Percentiles rank a stretch among this genome's conserved stretches.
phyloP scores from a whole-genome alignment of 2,113 vertebrate genomes.

The Morone chrysops region DNA sequence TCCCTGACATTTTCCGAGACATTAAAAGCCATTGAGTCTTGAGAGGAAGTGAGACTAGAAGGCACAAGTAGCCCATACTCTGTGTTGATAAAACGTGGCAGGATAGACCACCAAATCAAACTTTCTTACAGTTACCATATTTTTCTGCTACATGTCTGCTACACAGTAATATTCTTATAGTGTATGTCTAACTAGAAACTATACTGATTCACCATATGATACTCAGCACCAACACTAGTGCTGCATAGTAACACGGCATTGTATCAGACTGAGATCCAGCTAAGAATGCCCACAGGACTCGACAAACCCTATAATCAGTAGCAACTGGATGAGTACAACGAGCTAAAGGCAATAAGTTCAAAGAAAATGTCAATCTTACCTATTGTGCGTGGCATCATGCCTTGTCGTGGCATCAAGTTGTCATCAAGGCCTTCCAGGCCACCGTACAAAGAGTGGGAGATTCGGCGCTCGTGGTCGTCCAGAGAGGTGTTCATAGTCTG shows the following conservation, averaged over 20 bases:
- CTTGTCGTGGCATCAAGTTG: conserved; percentile 86
- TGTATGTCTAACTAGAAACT: not conserved
- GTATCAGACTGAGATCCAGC: not conserved
- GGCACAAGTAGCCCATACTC: not conserved
- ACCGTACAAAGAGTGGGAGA: conserved; percentile 93
- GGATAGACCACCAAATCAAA: not conserved
- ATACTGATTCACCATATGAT: not conserved
- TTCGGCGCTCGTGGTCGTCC: conserved; percentile 93
- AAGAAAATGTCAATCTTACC: conserved; percentile 82
- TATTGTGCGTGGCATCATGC: conserved; percentile 87
- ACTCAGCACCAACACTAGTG: not conserved
- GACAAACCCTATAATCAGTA: not conserved
- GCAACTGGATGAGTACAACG: not conserved
- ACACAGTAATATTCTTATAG: too few relatives aligned
- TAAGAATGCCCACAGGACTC: too few relatives aligned
- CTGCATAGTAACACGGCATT: not conserved
- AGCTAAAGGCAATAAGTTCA: not conserved
- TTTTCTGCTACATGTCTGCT: not conserved
- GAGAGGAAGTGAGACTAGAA: not conserved
- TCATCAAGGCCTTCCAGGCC: conserved; percentile 92
- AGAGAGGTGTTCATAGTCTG: conserved; percentile 87
- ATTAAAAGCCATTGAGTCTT: conserved; percentile 15
- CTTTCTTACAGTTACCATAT: not conserved
- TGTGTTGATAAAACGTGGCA: conserved; percentile 23
- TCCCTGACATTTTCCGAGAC: conserved; percentile 22